Conservation (phyloP, 2,113 vertebrate genomes). For the Illadopsis cleaveri region DNA sequence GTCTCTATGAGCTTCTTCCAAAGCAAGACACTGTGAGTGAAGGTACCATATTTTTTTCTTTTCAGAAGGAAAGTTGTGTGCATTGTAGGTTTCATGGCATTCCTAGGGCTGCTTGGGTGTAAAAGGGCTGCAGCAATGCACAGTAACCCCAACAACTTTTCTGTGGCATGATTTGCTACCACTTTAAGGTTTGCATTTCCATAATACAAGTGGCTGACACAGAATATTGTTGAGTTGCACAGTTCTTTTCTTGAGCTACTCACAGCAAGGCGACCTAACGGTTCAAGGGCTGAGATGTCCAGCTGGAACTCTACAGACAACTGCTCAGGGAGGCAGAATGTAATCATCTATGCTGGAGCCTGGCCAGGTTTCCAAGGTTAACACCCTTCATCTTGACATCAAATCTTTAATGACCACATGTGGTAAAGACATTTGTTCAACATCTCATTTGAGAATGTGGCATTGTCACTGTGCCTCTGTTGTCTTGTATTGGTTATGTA, state of each 20-base stretch:
- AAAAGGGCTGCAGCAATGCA: background rate
- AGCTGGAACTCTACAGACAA: conserved; percentile 13
- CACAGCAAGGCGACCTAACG: background rate
- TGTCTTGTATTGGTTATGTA: background rate
- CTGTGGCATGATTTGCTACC: background rate
- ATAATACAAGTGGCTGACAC: rapidly evolving
- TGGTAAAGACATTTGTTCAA: conserved; percentile 34
- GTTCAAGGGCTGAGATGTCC: conserved; percentile 4
- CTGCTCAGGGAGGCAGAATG: conserved; percentile 34
- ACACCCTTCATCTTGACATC: conserved; percentile 43
- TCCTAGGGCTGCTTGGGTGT: background rate
- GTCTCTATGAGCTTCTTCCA: background rate
- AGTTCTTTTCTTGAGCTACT: background rate
- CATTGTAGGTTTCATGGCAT: background rate
- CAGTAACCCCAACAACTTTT: background rate
- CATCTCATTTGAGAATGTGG: background rate
- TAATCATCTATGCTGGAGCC: background rate
- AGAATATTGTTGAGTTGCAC: background rate
- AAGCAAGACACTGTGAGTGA: background rate
- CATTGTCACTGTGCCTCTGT: background rate
- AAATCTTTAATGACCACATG: conserved; percentile 34
- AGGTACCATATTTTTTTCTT: background rate
- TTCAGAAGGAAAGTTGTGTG: background rate
- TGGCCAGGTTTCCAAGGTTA: conserved; percentile 23
- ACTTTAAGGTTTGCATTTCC: background rate